Evolutionary conservation across 2,888 invertebrate species (phyloP).

Genomic region (Sialis lutaria): DNA sequence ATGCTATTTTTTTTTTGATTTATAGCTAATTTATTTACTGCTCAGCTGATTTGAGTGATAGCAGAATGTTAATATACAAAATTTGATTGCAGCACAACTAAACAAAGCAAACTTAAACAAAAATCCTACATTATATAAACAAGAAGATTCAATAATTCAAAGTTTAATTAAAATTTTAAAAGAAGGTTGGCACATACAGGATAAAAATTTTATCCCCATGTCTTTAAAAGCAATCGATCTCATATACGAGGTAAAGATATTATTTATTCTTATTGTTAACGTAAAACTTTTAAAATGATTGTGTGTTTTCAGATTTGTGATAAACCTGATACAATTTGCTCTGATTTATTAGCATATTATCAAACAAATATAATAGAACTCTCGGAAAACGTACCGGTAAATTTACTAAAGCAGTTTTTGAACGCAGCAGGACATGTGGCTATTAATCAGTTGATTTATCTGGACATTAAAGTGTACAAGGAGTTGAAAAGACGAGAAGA

Average conservation of each 20-base stretch:
- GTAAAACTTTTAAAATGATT: neutral
- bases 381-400: neutral
- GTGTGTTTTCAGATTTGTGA: slow-evolving; percentile 30
- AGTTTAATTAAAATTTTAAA: slow-evolving; percentile 29
- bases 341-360: slow-evolving; percentile 16
- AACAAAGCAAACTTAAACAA: slow-evolving; percentile 12
- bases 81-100: neutral
- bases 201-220: slow-evolving; percentile 35
- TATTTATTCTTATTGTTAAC: slow-evolving; percentile 1
- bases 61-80: too few relatives aligned
- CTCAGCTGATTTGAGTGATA: too few relatives aligned
- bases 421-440: slow-evolving; percentile 53
- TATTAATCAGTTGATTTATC: slow-evolving; percentile 57
- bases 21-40: too few relatives aligned
- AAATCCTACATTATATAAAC: slow-evolving; percentile 21
- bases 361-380: slow-evolving; percentile 5
- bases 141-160: slow-evolving; percentile 35
- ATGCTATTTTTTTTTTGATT: too few relatives aligned
- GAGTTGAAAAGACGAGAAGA: slow-evolving; percentile 54
- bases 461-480: slow-evolving; percentile 69
- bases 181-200: slow-evolving; percentile 26
- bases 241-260: slow-evolving; percentile 32
- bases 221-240: slow-evolving; percentile 37
- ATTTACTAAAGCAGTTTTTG: neutral
- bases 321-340: slow-evolving; percentile 32